phyloP scores from a whole-genome alignment of 2,888 invertebrate genomes.

The Temnothorax ravouxi region DNA sequence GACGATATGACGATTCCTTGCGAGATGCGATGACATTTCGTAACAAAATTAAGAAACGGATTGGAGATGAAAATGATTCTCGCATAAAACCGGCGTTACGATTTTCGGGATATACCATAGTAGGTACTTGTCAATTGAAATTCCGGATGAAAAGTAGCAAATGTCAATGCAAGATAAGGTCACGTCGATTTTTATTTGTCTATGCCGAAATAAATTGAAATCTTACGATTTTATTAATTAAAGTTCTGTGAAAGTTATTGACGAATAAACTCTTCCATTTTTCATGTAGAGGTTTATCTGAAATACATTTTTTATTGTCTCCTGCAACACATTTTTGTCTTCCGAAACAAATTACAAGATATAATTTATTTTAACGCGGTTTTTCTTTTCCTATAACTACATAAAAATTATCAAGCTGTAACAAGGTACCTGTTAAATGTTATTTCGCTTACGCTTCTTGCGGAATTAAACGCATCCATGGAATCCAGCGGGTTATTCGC shows the following conservation, averaged over 20 bases:
- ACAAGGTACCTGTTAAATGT: neutral
- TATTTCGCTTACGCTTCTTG: neutral
- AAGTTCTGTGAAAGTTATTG: neutral
- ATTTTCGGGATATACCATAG: neutral
- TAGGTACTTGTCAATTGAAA: slow-evolving; percentile 6
- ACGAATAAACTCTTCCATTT: neutral
- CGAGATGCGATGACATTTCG: slow-evolving; percentile 9
- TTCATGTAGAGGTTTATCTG: neutral
- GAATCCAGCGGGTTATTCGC: slow-evolving; percentile 20
- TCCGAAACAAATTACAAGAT: neutral
- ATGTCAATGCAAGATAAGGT: slow-evolving; percentile 21
- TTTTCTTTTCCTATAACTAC: neutral
- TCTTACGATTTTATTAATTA: neutral
- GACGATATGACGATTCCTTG: neutral
- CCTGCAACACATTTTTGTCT: neutral
- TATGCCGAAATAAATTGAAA: slow-evolving; percentile 1
- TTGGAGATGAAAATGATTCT: neutral
- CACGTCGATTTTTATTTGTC: neutral
- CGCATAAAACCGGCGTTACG: neutral
- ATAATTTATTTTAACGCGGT: neutral
- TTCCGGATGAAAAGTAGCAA: slow-evolving; percentile 18
- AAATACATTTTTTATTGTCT: neutral
- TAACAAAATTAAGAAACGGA: slow-evolving; percentile 4
- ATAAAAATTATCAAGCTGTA: neutral
- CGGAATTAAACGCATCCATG: slow-evolving; percentile 20